A percentile compares a stretch with the other conserved stretches of the same genome.
phyloP scores from a whole-genome alignment of 2,113 vertebrate genomes.

The Macroglossus sobrinus region DNA sequence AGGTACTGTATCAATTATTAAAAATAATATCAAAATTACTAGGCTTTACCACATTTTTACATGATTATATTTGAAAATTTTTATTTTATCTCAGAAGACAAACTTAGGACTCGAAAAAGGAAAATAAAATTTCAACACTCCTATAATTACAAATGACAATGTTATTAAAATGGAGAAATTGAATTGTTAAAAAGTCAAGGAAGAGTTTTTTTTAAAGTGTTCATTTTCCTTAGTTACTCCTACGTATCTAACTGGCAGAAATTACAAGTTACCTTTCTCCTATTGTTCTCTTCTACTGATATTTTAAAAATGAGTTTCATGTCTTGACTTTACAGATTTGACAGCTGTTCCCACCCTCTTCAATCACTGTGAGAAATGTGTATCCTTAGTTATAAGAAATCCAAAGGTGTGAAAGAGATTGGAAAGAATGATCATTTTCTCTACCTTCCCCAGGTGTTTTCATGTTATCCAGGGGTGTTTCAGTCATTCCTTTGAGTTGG shows the following conservation, averaged over 20 bases:
- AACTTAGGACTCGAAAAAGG: conserved; percentile 13
- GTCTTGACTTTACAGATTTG: conserved; percentile 47
- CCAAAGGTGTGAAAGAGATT: conserved; percentile 33
- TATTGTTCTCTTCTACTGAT: conserved; percentile 15
- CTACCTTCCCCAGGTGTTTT: conserved; percentile 29
- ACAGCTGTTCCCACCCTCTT: conserved; percentile 53
- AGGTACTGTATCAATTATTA: neutral
- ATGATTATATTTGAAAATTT: neutral
- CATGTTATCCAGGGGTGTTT: neutral
- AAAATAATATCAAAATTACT: neutral
- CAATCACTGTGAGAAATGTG: conserved; percentile 13
- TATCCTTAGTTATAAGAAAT: conserved; percentile 38
- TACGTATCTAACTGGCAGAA: conserved; percentile 58
- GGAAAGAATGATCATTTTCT: conserved; percentile 25
- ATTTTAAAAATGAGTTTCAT: conserved; percentile 58
- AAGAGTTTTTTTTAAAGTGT: neutral
- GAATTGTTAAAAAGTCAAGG: conserved; percentile 18
- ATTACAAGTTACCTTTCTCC: conserved; percentile 54
- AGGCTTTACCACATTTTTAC: neutral
- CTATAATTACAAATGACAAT: conserved; percentile 53
- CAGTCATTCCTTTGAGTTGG: conserved; percentile 21
- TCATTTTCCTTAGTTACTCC: conserved; percentile 42
- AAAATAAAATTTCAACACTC: conserved; percentile 15
- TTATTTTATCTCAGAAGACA: conserved; percentile 30
- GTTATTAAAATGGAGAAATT: conserved; percentile 47